Conservation (phyloP, 2,888 invertebrate genomes). For the Heteromurus nitidus region DNA sequence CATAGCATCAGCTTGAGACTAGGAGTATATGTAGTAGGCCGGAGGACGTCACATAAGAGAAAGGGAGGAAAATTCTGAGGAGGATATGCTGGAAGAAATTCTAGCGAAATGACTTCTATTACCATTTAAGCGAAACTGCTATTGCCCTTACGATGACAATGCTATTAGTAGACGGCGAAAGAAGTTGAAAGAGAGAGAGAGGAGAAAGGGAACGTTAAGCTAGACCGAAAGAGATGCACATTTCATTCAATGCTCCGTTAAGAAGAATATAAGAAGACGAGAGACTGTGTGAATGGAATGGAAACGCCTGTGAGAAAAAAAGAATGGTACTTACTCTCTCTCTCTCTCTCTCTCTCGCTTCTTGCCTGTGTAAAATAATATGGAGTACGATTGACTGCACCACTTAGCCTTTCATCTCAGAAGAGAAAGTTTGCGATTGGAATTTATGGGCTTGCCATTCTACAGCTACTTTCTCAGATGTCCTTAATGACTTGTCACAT, state of each 20-base stretch:
- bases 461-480: constrained; percentile 53
- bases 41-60: constrained; percentile 11
- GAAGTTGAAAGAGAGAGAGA: too few species aligned
- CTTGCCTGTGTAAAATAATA: constrained; percentile 58
- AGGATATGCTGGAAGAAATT: constrained; percentile 17
- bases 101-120: constrained; percentile 54
- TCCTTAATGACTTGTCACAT: constrained; percentile 65
- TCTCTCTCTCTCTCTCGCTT: constrained; percentile 22
- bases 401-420: constrained; percentile 68
- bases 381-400: constrained; percentile 66
- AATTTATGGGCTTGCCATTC: constrained; percentile 62
- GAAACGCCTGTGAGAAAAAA: constrained; percentile 18
- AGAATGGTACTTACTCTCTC: neutral
- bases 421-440: constrained; percentile 65
- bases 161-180: constrained; percentile 37
- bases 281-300: neutral
- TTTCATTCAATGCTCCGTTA: neutral
- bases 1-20: too few species aligned
- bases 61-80: constrained; percentile 18
- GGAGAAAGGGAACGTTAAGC: constrained; percentile 17
- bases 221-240: constrained; percentile 5
- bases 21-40: neutral
- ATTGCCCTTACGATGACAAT: constrained; percentile 47
- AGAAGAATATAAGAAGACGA: constrained; percentile 10
- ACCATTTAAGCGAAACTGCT: constrained; percentile 49